Base-by-base conservation (phyloP, 1,140 invertebrate species). In the Dendrolimus kikuchii region DNA sequence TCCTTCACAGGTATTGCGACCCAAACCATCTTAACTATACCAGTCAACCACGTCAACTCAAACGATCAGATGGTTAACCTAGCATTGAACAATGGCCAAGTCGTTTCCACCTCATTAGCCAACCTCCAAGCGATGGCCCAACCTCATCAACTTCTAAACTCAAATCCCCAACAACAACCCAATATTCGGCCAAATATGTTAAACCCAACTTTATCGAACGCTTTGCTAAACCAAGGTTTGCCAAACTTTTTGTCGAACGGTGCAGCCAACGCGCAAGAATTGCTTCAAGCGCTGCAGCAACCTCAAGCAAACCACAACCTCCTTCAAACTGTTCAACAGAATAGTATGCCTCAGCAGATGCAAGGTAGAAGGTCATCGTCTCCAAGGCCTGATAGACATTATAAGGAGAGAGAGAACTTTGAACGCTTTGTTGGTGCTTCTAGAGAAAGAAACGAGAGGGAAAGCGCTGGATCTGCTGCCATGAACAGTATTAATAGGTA, bases 1-100 rank as follows among this genome's bases (percentile, higher is more conserved):
- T 55, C 23, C 47, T 51, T 38, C 81, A 45, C 82, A 96, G 95
- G 95, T 59, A 94, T 97, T 70, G 95, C 95, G 10, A 95, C 95
- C 8, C 96, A 98, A 83, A 97, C 96, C 63, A 96, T 98, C 53
- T 89, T 98, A 49, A 98, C 96, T 45, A 98, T 98, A 75, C 96
- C 96, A 8, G 93, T 96, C 10, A 95, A 93, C 74, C 93, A 93
- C 79, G 92, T 94, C 51, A 93, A 92, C 77, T 91, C 90, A 49
- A 93, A 92, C 72, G 93, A 94, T 71, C 94, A 95, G 81, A 94
- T 95, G 89, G 93, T 95, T 42, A 96, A 93, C 78, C 85, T 92
- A 75, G 93, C 90, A 51, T 88, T 93, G 69, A 95, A 93, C 78
- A 93, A 93, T 71, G 93, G 93, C 38, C 94, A 95, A 88, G 92